Percentiles rank a stretch among this genome's conserved stretches.
Conservation (phyloP, 2,797 vertebrate genomes). For the Chaetodon trifasciatus region DNA sequence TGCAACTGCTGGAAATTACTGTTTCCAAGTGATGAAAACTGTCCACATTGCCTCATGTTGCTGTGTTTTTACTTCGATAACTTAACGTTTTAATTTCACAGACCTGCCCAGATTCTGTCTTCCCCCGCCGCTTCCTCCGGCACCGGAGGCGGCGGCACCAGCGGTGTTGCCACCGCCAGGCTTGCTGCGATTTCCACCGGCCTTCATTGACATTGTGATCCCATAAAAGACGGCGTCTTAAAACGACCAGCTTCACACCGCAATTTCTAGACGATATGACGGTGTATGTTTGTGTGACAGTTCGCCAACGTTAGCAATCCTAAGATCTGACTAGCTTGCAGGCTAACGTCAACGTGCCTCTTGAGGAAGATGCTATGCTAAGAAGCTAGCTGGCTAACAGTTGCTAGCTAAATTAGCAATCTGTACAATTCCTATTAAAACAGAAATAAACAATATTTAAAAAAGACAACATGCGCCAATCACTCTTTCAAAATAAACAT, state of each 20-base stretch:
- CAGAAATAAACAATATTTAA: conserved; percentile 66
- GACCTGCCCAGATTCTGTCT: conserved; percentile 93
- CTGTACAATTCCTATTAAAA: conserved; percentile 81
- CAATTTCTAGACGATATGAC: conserved; percentile 57
- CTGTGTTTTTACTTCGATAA: conserved; percentile 43
- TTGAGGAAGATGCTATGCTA: conserved; percentile 74
- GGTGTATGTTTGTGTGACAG: conserved; percentile 68
- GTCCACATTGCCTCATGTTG: neutral
- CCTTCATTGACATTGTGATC: conserved; percentile 96
- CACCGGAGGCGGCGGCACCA: conserved; percentile 86
- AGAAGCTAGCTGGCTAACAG: conserved; percentile 68
- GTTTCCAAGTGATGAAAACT: neutral
- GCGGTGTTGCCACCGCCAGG: conserved; percentile 89
- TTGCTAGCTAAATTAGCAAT: conserved; percentile 78
- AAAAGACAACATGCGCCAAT: conserved; percentile 76
- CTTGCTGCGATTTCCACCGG: conserved; percentile 93
- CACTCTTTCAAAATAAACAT: conserved; percentile 64
- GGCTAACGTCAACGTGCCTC: conserved; percentile 77
- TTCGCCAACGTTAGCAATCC: conserved; percentile 66
- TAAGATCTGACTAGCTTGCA: conserved; percentile 60
- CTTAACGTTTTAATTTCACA: conserved; percentile 76
- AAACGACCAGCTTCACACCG: conserved; percentile 73
- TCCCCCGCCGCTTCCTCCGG: conserved; percentile 87
- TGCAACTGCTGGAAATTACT: neutral
- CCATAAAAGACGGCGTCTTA: conserved; percentile 89